Evolutionary conservation across 1,140 invertebrate genomes (phyloP).

Genomic region (Caenorhabditis inopinata): DNA sequence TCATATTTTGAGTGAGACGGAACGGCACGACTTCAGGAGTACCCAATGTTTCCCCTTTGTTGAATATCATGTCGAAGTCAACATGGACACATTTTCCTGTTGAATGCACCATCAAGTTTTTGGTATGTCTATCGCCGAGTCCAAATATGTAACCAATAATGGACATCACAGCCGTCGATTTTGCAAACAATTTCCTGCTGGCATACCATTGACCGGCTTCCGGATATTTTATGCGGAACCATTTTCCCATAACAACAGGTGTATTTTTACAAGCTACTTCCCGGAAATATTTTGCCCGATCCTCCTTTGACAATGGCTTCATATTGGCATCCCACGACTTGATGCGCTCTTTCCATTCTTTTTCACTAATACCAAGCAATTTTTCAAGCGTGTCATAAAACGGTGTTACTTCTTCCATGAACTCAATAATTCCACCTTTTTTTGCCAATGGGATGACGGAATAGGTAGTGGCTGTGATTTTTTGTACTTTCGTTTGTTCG

Average conservation of each 20-base stretch:
- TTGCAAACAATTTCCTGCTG: neutral
- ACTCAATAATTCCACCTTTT: neutral
- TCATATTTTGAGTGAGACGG: slow-evolving; percentile 92
- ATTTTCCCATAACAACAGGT: neutral
- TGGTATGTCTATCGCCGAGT: slow-evolving; percentile 89
- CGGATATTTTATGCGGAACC: slow-evolving; percentile 9
- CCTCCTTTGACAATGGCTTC: neutral
- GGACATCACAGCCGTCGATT: slow-evolving; percentile 90
- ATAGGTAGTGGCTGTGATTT: neutral
- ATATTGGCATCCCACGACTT: neutral
- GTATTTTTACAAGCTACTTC: neutral
- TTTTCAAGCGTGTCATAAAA: neutral
- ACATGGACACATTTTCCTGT: slow-evolving; percentile 92
- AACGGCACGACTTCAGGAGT: slow-evolving; percentile 78
- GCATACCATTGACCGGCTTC: slow-evolving; percentile 2
- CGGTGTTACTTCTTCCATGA: neutral
- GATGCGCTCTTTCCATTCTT: neutral
- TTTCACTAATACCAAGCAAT: neutral
- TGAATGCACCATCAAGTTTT: slow-evolving; percentile 92
- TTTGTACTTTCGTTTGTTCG: neutral
- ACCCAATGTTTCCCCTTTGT: slow-evolving; percentile 72
- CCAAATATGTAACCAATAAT: slow-evolving; percentile 97
- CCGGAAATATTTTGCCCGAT: neutral
- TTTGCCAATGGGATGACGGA: neutral
- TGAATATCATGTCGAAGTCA: slow-evolving; percentile 97